phyloP scores from a whole-genome alignment of 2,888 invertebrate genomes.

The Ophion costatus region DNA sequence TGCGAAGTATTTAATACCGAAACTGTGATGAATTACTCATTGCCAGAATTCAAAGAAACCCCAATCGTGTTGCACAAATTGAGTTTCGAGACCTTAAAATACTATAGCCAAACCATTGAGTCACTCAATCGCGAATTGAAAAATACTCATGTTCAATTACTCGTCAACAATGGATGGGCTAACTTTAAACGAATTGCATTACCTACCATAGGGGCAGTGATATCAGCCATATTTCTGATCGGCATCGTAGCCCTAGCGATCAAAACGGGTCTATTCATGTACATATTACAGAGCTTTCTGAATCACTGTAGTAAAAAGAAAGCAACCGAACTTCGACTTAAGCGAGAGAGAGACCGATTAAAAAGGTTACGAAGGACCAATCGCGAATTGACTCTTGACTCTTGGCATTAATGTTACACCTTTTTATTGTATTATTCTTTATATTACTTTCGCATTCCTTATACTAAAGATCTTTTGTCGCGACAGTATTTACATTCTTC shows the following conservation, averaged over 20 bases:
- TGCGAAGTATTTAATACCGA: constrained; percentile 18
- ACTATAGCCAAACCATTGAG: constrained; percentile 30
- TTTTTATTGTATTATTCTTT: too few species aligned
- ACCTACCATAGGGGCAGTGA: constrained; percentile 14
- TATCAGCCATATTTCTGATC: constrained; percentile 14
- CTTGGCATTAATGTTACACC: too few species aligned
- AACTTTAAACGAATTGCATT: constrained; percentile 29
- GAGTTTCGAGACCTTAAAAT: constrained; percentile 22
- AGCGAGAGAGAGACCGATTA: constrained; percentile 8
- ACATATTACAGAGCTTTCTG: neutral
- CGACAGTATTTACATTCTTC: too few species aligned
- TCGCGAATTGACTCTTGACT: constrained; percentile 9
- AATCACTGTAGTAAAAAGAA: constrained; percentile 6
- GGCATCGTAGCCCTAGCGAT: constrained; percentile 14
- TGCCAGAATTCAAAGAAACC: neutral
- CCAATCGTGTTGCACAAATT: constrained; percentile 16
- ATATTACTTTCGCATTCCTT: too few species aligned
- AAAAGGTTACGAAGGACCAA: constrained; percentile 27
- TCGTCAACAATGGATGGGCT: constrained; percentile 27
- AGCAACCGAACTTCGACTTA: constrained; percentile 4
- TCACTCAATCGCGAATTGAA: constrained; percentile 2
- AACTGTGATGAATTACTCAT: neutral
- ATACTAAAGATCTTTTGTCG: too few species aligned
- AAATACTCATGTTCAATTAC: constrained; percentile 22
- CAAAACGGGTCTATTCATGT: constrained; percentile 34